A percentile compares a stretch with the other conserved stretches of the same genome.
phyloP scores from a whole-genome alignment of 2,113 vertebrate genomes.

The Struthio camelus region DNA sequence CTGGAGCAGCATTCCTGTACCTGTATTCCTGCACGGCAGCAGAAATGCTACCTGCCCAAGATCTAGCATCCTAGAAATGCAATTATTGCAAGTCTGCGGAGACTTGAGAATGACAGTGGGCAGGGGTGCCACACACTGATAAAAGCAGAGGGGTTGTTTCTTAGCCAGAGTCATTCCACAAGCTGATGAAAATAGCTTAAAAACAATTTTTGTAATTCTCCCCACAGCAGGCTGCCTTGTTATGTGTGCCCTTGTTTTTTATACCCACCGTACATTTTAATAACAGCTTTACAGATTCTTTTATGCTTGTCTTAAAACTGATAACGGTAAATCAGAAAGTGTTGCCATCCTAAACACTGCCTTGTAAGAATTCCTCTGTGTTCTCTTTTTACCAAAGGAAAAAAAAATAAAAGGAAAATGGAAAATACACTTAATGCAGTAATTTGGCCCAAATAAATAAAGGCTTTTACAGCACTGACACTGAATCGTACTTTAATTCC shows the following conservation, averaged over 20 bases:
- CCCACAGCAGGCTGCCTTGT: background rate
- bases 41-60: background rate
- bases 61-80: background rate
- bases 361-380: background rate
- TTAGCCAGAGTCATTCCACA: background rate
- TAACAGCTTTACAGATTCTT: conserved; percentile 22
- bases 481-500: conserved; percentile 15
- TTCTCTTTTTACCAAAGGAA: background rate
- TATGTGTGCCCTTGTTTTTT: conserved; percentile 27
- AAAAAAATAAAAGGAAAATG: background rate
- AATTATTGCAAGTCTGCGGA: background rate
- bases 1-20: background rate
- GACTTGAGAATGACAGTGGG: background rate
- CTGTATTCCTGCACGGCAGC: background rate
- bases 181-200: conserved; percentile 19
- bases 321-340: conserved; percentile 23
- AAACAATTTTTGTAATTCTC: background rate
- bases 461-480: background rate
- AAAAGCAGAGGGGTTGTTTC: background rate
- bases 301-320: conserved; percentile 16
- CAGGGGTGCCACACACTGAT: background rate
- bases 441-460: conserved; percentile 17
- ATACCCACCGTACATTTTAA: background rate
- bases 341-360: conserved; percentile 43
- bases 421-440: conserved; percentile 35